Evolutionary conservation across 2,113 vertebrate species (phyloP), one percentile per base, ranked within the genome.

Genomic region (Oryzias melastigma): DNA sequence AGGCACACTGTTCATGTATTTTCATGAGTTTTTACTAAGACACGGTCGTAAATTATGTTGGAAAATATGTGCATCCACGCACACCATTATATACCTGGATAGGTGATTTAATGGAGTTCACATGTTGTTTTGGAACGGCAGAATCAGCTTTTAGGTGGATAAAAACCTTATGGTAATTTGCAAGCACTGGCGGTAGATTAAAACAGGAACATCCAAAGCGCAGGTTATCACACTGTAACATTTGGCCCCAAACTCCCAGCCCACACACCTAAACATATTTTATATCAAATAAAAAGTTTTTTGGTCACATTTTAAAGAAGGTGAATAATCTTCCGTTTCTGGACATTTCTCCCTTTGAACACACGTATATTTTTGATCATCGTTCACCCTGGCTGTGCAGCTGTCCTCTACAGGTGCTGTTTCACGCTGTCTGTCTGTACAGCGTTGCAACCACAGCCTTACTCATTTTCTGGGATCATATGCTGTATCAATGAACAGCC

Each of bases 371-470:
- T n/a, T 66, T 60, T 62, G 51, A 19, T 52, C 42, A 41, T 27
- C 27, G 25, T 27, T 24, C 24, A 51, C n/a, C 19, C 19, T 1
- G 19, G 45, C 62, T 61, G 22, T 59, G 50, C 46, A 61, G 20
- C 40, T 60, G 51, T 53, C 13, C 24, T 15, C 45, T 60, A 14
- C 56, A 60, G 50, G 45, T 24, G 27, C 27, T 65, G 27, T 55
- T 60, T 41, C 17, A 52, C 51, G 18, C 52, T 56, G 25, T 53
- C 12, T 35, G 41, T 58, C 12, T 35, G 17, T 0, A 3, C 10
- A 24, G 29, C 5, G 58, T 14, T 46, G 53, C 22, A 55, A 44
- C 25, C 18, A 59, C 13, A 58, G 15, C n/a, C 45, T 44, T 44
- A 45, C 43, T n/a, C 16, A 7, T 46, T n/a, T 46, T 46, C n/a